These are phyloP conservation scores for Poeciliopsis presidionis DNA, from an alignment of 2,797 vertebrate species.

Conservation along the genomic window DNA sequence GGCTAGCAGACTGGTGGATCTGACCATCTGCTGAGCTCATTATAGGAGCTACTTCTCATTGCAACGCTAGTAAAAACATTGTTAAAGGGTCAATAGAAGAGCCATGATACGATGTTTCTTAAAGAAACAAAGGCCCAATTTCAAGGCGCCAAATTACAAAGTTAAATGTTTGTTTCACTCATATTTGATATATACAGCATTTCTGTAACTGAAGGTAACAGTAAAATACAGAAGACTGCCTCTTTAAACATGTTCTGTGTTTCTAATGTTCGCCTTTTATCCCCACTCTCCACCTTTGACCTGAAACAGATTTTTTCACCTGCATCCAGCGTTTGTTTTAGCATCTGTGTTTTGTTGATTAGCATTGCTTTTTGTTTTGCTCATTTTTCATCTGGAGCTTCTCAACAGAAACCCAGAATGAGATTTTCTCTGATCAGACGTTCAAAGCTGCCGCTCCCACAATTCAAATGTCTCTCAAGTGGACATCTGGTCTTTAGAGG, in stretches of 20 bases:
- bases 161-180: too few relatives aligned
- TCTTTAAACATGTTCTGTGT: background rate
- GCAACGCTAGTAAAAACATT: too few relatives aligned
- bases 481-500: slow-evolving; percentile 56
- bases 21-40: too few relatives aligned
- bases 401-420: slow-evolving; percentile 10
- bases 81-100: too few relatives aligned
- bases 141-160: too few relatives aligned
- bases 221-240: too few relatives aligned
- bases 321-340: background rate
- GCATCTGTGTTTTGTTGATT: slow-evolving; percentile 3
- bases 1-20: too few relatives aligned
- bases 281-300: background rate
- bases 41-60: too few relatives aligned
- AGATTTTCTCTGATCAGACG: slow-evolving; percentile 35
- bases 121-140: too few relatives aligned
- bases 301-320: background rate
- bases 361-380: background rate
- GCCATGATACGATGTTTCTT: too few relatives aligned
- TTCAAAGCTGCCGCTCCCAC: slow-evolving; percentile 38
- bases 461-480: slow-evolving; percentile 45
- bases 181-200: too few relatives aligned
- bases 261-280: background rate
- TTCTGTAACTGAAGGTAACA: too few relatives aligned
- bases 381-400: slow-evolving; percentile 5